A percentile compares a stretch with the other conserved stretches of the same genome.
Evolutionary conservation across 2,888 invertebrate genomes (phyloP).

Genomic region (Cheilosia pagana): DNA sequence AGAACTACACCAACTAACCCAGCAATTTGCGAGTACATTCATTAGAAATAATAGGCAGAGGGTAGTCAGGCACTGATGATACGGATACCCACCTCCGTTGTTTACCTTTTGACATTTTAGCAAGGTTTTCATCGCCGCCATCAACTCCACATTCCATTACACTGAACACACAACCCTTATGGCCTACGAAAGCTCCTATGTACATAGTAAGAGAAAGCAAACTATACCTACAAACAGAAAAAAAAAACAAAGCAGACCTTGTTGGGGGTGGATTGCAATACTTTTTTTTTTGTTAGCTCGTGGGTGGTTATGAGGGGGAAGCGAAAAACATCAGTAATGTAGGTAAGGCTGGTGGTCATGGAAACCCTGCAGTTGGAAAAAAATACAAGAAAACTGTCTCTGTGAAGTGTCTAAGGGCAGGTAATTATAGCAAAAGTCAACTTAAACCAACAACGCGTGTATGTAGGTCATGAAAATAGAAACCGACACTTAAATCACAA

Average conservation of each 20-base stretch:
- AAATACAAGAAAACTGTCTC: not conserved
- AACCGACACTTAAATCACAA: not conserved
- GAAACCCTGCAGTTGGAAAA: conserved; percentile 31
- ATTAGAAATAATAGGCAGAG: conserved; percentile 20
- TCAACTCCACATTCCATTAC: conserved; percentile 9
- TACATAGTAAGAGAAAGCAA: conserved; percentile 15
- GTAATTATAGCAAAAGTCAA: not conserved
- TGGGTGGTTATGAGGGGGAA: conserved; percentile 9
- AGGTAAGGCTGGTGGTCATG: conserved; percentile 34
- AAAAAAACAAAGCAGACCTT: conserved; percentile 33
- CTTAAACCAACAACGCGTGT: not conserved
- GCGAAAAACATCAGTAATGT: not conserved
- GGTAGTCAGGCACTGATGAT: conserved; percentile 13
- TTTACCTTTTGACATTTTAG: conserved; percentile 70
- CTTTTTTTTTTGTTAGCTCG: conserved; percentile 3
- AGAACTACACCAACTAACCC: conserved; percentile 1
- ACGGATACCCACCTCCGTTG: conserved; percentile 37
- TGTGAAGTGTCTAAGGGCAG: not conserved
- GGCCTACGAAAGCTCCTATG: conserved; percentile 24
- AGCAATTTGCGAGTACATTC: conserved; percentile 36
- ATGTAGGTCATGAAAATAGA: conserved; percentile 17
- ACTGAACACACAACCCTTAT: conserved; percentile 12
- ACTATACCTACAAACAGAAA: conserved; percentile 18
- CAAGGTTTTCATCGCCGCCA: conserved; percentile 13
- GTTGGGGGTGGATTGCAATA: conserved; percentile 35